A percentile compares a stretch with the other conserved stretches of the same genome.
phyloP scores from a whole-genome alignment of 2,113 vertebrate species.

The Alces alces region DNA sequence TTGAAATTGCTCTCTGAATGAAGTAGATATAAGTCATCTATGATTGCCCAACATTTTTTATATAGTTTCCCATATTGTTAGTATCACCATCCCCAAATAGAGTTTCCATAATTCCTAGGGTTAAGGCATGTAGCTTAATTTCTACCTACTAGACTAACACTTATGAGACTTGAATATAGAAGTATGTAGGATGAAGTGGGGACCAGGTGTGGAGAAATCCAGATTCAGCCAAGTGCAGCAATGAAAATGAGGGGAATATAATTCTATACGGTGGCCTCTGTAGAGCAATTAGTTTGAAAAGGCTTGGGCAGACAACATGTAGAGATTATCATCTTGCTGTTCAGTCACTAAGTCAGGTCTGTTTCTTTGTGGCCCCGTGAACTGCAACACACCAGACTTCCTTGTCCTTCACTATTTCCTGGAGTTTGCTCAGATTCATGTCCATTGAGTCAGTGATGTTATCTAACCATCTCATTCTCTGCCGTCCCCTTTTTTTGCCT shows the following conservation, averaged over 20 bases:
- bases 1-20: not conserved
- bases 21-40: not conserved
- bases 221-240: not conserved
- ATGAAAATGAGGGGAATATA: not conserved
- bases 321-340: not conserved
- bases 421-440: not conserved
- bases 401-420: not conserved
- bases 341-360: not conserved
- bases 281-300: not conserved
- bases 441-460: not conserved
- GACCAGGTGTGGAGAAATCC: not conserved
- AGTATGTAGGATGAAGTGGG: not conserved
- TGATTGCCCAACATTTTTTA: not conserved
- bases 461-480: not conserved
- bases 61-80: not conserved
- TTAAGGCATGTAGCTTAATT: not conserved
- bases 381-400: not conserved
- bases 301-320: not conserved
- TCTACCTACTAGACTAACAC: not conserved
- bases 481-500: not conserved
- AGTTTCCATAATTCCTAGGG: not conserved
- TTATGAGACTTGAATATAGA: not conserved
- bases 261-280: not conserved
- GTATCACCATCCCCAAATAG: not conserved
- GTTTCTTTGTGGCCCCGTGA: not conserved